A percentile compares a stretch with the other conserved stretches of the same genome.
phyloP scores from a whole-genome alignment of 53 echinoderm and acorn worm species.

The Antedon mediterranea region DNA sequence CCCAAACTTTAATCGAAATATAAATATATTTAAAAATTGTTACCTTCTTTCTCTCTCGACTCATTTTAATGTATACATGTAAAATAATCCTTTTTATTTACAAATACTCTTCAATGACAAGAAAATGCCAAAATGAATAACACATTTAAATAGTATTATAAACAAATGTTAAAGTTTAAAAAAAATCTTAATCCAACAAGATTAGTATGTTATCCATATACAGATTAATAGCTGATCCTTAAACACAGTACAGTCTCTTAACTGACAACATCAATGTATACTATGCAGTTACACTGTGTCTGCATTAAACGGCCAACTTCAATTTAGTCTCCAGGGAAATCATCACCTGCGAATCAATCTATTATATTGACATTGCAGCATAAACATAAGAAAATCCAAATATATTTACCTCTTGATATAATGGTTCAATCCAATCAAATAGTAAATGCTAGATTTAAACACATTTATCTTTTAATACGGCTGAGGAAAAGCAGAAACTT shows the following conservation, averaged over 20 bases:
- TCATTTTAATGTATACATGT: background rate
- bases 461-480: background rate
- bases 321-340: background rate
- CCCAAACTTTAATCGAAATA: too few species aligned
- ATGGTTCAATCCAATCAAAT: background rate
- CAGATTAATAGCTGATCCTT: background rate
- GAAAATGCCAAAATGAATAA: background rate
- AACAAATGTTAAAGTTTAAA: background rate
- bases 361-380: background rate
- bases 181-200: background rate
- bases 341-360: background rate
- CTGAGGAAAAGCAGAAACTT: too few species aligned
- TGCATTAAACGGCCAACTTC: background rate
- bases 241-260: background rate
- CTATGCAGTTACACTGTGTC: background rate
- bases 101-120: background rate
- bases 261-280: background rate
- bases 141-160: background rate
- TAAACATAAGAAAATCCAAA: background rate
- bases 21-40: too few species aligned
- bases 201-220: background rate
- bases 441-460: background rate
- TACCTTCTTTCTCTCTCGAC: background rate
- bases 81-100: background rate
- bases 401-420: background rate